Conservation (phyloP, 1,140 invertebrate species). For the Cyclina sinensis region DNA sequence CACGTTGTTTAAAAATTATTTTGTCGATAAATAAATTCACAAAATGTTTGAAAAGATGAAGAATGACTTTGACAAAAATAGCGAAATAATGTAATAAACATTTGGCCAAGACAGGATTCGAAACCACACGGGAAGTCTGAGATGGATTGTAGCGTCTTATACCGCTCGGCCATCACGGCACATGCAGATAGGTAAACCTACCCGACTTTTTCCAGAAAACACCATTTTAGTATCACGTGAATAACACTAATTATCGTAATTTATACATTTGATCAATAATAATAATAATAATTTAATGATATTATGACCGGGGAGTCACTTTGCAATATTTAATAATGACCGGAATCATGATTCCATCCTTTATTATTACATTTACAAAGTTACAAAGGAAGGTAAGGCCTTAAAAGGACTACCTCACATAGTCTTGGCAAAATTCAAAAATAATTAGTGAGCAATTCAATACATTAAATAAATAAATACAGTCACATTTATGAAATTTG, state of each 20-base stretch:
- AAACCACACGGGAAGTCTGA: not conserved
- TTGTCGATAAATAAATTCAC: not conserved
- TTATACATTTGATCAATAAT: constrained; percentile 3
- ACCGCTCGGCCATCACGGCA: constrained; percentile 2
- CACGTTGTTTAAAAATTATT: not conserved
- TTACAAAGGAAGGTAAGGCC: not conserved
- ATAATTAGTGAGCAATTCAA: constrained; percentile 7
- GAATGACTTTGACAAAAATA: not conserved
- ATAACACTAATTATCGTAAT: not conserved
- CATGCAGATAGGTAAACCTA: too few relatives aligned
- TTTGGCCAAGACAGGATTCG: constrained; percentile 1
- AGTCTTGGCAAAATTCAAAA: not conserved
- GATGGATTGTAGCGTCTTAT: not conserved
- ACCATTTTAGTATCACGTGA: not conserved
- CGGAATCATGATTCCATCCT: not conserved
- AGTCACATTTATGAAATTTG: not conserved
- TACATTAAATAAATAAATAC: not conserved
- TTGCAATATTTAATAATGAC: not conserved
- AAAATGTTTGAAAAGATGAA: not conserved
- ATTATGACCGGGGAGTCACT: too few relatives aligned
- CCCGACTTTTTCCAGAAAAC: not conserved
- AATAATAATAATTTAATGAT: too few relatives aligned
- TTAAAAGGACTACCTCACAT: not conserved
- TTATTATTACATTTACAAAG: not conserved
- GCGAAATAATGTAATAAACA: not conserved